These are phyloP conservation scores for Ptychadena robeensis DNA, from an alignment of 2,797 vertebrate species.

Conservation along the genomic window DNA sequence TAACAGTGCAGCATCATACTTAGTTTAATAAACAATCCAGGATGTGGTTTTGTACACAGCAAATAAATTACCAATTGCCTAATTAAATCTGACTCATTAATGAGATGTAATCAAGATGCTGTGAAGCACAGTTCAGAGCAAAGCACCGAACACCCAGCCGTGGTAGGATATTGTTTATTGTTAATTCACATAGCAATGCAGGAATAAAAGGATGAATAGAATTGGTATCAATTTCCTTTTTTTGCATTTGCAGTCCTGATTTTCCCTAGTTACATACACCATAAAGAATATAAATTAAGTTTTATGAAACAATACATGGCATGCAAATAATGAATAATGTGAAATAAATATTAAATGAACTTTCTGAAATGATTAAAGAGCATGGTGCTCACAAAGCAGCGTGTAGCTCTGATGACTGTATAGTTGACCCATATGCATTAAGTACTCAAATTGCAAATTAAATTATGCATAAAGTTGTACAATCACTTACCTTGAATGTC, in stretches of 20 bases:
- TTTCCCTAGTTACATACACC: slow-evolving; percentile 44
- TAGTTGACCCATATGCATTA: background rate
- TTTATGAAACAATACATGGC: slow-evolving; percentile 53
- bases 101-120: slow-evolving; percentile 41
- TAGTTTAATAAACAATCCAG: slow-evolving; percentile 53
- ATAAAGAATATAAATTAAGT: slow-evolving; percentile 55
- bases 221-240: slow-evolving; percentile 39
- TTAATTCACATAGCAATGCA: slow-evolving; percentile 13
- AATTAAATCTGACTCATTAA: slow-evolving; percentile 56
- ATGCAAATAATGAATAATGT: slow-evolving; percentile 47
- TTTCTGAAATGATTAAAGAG: slow-evolving; percentile 48
- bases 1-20: slow-evolving; percentile 33
- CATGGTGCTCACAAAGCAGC: slow-evolving; percentile 1
- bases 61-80: slow-evolving; percentile 47
- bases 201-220: slow-evolving; percentile 19
- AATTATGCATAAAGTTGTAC: background rate
- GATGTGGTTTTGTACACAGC: slow-evolving; percentile 37
- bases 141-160: background rate
- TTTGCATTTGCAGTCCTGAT: background rate
- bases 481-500: background rate
- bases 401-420: background rate
- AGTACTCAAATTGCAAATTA: background rate
- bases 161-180: slow-evolving; percentile 22
- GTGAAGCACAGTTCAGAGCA: slow-evolving; percentile 12
- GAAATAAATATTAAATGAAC: slow-evolving; percentile 49